These are phyloP conservation scores for Rhinichthys klamathensis DNA, from an alignment of 2,113 vertebrate species.

Conservation along the genomic window DNA sequence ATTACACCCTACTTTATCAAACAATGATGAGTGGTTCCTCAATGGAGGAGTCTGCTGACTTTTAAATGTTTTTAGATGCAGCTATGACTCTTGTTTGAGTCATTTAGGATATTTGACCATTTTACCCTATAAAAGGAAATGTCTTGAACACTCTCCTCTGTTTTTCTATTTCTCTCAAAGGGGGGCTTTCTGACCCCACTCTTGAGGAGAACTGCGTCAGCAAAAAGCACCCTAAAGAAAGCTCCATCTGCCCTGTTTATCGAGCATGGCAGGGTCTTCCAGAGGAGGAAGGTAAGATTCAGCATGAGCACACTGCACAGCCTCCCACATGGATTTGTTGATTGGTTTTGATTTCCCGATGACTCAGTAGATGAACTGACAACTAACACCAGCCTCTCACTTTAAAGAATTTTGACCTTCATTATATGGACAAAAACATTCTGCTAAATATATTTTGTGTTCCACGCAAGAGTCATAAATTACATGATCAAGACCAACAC, in stretches of 20 bases:
- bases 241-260: slow-evolving; percentile 66
- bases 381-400: not conserved
- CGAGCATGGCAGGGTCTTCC: slow-evolving; percentile 74
- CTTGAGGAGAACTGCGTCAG: slow-evolving; percentile 76
- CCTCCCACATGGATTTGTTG: not conserved
- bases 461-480: not conserved
- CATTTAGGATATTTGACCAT: not conserved
- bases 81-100: not conserved
- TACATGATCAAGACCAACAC: not conserved
- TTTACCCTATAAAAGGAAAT: not conserved
- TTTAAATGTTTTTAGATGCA: not conserved
- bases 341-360: not conserved
- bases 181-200: slow-evolving; percentile 77
- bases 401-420: too few species aligned
- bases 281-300: slow-evolving; percentile 75
- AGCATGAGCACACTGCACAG: not conserved
- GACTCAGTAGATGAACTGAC: not conserved
- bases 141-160: not conserved
- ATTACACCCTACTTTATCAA: not conserved
- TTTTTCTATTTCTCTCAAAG: slow-evolving; percentile 59
- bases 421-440: not conserved
- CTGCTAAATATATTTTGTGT: not conserved
- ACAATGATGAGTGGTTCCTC: not conserved
- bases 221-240: slow-evolving; percentile 71
- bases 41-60: slow-evolving; percentile 5